Evolutionary conservation across 2,888 invertebrate species (phyloP).

Genomic region (Leucophora obtusa): DNA sequence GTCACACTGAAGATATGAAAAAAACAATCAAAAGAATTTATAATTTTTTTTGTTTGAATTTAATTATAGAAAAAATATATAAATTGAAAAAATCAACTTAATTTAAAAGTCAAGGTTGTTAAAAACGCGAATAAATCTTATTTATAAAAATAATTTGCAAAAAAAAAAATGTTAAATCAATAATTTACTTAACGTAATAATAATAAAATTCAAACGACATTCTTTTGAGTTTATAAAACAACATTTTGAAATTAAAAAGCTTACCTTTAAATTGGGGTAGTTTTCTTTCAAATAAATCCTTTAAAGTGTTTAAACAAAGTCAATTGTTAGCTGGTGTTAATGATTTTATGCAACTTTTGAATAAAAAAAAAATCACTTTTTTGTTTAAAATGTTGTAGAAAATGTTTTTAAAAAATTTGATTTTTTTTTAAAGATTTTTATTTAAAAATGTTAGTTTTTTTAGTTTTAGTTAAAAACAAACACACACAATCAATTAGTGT

Average conservation of each 20-base stretch:
- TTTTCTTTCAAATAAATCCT: slow-evolving; percentile 16
- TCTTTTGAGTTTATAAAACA: slow-evolving; percentile 8
- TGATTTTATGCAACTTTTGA: background rate
- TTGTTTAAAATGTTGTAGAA: background rate
- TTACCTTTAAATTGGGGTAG: background rate
- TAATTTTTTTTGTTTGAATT: slow-evolving; percentile 15
- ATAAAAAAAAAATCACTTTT: slow-evolving; percentile 27
- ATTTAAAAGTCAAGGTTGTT: slow-evolving; percentile 63
- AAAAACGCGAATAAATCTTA: slow-evolving; percentile 8
- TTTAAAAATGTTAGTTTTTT: slow-evolving; percentile 21
- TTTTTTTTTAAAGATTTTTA: slow-evolving; percentile 24
- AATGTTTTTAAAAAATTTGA: slow-evolving; percentile 23
- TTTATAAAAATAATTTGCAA: slow-evolving; percentile 12
- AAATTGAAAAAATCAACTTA: slow-evolving; percentile 11
- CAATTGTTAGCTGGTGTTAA: background rate
- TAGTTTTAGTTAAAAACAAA: slow-evolving; percentile 48
- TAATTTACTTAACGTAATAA: background rate
- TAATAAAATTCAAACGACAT: slow-evolving; percentile 21
- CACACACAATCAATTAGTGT: slow-evolving; percentile 63
- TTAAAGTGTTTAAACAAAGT: background rate
- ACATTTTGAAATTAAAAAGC: background rate
- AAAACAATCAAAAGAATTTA: slow-evolving; percentile 21
- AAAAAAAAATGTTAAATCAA: slow-evolving; percentile 32
- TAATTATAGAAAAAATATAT: background rate
- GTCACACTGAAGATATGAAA: slow-evolving; percentile 20